Percentiles rank a stretch among this genome's conserved stretches.
These are phyloP conservation scores for Athalia cordata DNA, from an alignment of 2,888 invertebrate species.

Conservation along the genomic window DNA sequence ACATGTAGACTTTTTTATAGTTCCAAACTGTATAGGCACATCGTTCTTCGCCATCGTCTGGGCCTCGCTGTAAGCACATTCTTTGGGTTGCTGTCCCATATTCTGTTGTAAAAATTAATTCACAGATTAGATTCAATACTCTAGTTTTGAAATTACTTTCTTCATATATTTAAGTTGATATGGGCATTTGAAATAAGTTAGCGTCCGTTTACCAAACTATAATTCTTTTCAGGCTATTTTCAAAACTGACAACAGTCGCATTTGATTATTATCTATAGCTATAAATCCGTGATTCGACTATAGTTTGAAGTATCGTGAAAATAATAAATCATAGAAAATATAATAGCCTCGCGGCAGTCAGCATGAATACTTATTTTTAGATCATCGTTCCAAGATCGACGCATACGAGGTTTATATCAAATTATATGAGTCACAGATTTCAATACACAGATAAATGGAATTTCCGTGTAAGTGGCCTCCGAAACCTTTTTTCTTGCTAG, in stretches of 20 bases:
- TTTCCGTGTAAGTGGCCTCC: too few relatives aligned
- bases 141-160: too few relatives aligned
- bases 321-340: constrained; percentile 6
- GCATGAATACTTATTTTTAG: background rate
- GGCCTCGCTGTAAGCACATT: constrained; percentile 90
- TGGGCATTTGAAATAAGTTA: background rate
- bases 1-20: constrained; percentile 90
- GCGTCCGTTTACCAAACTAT: background rate
- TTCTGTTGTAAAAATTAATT: constrained; percentile 76
- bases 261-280: constrained; percentile 2
- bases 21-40: constrained; percentile 91
- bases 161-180: background rate
- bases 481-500: background rate
- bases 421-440: too few relatives aligned
- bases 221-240: constrained; percentile 11
- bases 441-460: too few relatives aligned
- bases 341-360: background rate
- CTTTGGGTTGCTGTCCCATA: constrained; percentile 92
- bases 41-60: constrained; percentile 91
- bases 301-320: constrained; percentile 14
- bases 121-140: background rate
- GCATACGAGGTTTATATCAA: too few relatives aligned
- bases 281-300: background rate
- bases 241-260: background rate
- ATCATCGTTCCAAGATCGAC: background rate